Evolutionary conservation across 1,140 invertebrate species (phyloP).

Genomic region (Patella vulgata): DNA sequence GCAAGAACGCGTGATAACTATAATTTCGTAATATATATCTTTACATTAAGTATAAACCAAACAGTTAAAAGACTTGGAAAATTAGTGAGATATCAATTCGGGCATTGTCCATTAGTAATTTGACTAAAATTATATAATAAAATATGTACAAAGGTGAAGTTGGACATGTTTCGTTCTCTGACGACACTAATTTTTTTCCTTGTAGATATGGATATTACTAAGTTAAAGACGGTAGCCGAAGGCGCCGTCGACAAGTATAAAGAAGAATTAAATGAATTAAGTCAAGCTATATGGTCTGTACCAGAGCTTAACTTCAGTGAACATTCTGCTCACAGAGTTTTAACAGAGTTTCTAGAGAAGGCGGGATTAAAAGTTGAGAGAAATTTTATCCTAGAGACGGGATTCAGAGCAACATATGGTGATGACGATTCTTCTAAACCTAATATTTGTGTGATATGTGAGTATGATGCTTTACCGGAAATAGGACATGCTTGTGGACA

Average conservation of each 20-base stretch:
- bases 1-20: no score
- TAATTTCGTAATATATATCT: no score
- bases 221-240: conserved; percentile 19
- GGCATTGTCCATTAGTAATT: no score
- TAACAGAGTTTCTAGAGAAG: conserved; percentile 52
- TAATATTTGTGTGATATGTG: conserved; percentile 61
- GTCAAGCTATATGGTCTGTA: conserved; percentile 49
- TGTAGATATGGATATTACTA: not conserved
- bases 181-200: no score
- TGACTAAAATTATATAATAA: no score
- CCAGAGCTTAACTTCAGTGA: conserved; percentile 57
- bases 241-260: conserved; percentile 20
- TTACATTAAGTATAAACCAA: no score
- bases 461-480: conserved; percentile 66
- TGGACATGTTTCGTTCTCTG: no score
- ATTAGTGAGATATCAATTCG: no score
- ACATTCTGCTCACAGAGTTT: conserved; percentile 47
- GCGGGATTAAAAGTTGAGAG: conserved; percentile 52
- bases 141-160: no score
- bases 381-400: conserved; percentile 49
- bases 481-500: conserved; percentile 68
- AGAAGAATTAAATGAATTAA: conserved; percentile 23
- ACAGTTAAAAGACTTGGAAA: no score
- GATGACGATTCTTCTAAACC: conserved; percentile 24
- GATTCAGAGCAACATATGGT: conserved; percentile 52